Evolutionary conservation across 2,888 invertebrate species (phyloP).

Genomic region (Drosophila gaucha): DNA sequence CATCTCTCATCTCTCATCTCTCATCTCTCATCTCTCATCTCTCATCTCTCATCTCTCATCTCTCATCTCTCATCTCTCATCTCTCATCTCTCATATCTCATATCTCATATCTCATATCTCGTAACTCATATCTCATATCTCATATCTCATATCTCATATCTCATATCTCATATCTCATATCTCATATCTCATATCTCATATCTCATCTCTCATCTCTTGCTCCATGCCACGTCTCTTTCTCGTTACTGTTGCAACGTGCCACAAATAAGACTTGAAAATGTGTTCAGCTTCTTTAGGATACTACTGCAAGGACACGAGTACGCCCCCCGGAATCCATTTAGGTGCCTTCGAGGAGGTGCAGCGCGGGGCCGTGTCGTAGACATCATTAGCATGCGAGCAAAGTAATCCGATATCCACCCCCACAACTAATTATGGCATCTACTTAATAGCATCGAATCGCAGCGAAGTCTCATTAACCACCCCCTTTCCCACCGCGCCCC

Average conservation of each 20-base stretch:
- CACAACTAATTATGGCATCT: slow-evolving; percentile 55
- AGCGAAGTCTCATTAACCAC: slow-evolving; percentile 9
- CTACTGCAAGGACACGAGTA: slow-evolving; percentile 1
- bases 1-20: not conserved
- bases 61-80: not conserved
- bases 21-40: too few relatives aligned
- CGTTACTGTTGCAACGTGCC: slow-evolving; percentile 27
- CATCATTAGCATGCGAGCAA: slow-evolving; percentile 17
- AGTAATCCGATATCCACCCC: slow-evolving; percentile 45
- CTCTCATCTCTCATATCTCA: too few relatives aligned
- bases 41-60: too few relatives aligned
- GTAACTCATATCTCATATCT: not conserved
- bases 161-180: too few relatives aligned
- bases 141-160: not conserved
- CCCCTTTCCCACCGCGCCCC: too few relatives aligned
- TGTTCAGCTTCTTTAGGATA: slow-evolving; percentile 50
- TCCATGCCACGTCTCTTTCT: not conserved
- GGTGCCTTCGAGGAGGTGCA: too few relatives aligned
- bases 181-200: too few relatives aligned
- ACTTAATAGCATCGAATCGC: slow-evolving; percentile 31
- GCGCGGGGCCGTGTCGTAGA: not conserved
- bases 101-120: not conserved
- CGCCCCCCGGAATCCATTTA: too few relatives aligned
- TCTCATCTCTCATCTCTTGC: not conserved
- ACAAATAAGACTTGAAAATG: slow-evolving; percentile 15